These are phyloP conservation scores for Cynopterus brachyotis DNA, from an alignment of 2,113 vertebrate species.

Conservation along the genomic window DNA sequence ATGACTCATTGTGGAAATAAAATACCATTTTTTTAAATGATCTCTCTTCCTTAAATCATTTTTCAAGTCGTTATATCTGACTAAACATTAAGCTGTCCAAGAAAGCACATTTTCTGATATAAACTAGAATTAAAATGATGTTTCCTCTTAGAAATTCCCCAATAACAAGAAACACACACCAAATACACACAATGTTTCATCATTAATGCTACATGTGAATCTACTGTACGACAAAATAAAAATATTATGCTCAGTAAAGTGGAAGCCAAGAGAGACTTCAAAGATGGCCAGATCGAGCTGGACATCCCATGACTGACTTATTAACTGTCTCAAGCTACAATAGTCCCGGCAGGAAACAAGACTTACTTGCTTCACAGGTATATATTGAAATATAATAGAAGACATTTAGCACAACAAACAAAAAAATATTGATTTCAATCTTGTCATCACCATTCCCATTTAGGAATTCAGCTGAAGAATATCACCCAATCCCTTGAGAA, in stretches of 20 bases:
- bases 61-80: not conserved
- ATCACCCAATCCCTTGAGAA: not conserved
- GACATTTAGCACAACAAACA: not conserved
- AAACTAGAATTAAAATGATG: not conserved
- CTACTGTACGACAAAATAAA: not conserved
- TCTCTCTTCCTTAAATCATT: not conserved
- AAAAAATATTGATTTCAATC: not conserved
- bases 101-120: not conserved
- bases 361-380: not conserved
- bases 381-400: not conserved
- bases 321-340: not conserved
- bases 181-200: not conserved
- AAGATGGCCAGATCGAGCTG: not conserved
- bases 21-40: not conserved
- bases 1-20: slow-evolving; percentile 31
- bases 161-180: not conserved
- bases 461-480: not conserved
- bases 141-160: not conserved
- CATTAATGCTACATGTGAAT: not conserved
- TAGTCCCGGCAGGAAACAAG: not conserved
- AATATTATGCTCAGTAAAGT: fast-evolving
- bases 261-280: not conserved
- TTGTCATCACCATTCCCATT: not conserved
- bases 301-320: not conserved
- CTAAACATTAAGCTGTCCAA: not conserved